phyloP scores from a whole-genome alignment of 2,113 vertebrate species.

The Python bivittatus region DNA sequence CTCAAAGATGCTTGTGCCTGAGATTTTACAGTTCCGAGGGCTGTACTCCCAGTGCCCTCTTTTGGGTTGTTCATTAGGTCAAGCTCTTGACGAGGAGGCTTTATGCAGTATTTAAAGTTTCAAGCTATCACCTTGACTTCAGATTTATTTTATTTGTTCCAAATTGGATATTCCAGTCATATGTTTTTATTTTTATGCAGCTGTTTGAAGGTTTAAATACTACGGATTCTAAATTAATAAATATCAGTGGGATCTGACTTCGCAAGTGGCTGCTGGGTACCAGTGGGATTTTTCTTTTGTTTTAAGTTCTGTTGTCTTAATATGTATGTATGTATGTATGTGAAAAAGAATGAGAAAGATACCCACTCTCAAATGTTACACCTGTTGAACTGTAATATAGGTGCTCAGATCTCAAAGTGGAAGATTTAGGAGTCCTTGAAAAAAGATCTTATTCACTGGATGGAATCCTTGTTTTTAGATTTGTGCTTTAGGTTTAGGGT shows the following conservation, averaged over 20 bases:
- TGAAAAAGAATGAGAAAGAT: not conserved
- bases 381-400: not conserved
- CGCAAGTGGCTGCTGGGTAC: not conserved
- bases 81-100: not conserved
- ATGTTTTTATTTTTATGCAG: not conserved
- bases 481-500: too few species aligned
- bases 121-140: not conserved
- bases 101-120: not conserved
- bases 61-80: not conserved
- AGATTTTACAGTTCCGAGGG: not conserved
- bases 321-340: not conserved
- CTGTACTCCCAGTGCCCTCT: not conserved
- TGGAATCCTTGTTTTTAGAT: not conserved
- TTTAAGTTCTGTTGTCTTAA: not conserved
- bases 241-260: not conserved
- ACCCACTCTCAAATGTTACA: not conserved
- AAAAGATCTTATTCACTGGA: not conserved
- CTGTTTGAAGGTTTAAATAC: not conserved
- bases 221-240: not conserved
- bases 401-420: not conserved
- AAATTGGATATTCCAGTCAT: not conserved
- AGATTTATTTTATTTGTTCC: not conserved
- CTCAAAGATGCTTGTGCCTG: not conserved
- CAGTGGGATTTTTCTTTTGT: not conserved
- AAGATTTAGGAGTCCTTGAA: not conserved